phyloP scores from a whole-genome alignment of 2,113 vertebrate species.

The Mormyrus lacerda region DNA sequence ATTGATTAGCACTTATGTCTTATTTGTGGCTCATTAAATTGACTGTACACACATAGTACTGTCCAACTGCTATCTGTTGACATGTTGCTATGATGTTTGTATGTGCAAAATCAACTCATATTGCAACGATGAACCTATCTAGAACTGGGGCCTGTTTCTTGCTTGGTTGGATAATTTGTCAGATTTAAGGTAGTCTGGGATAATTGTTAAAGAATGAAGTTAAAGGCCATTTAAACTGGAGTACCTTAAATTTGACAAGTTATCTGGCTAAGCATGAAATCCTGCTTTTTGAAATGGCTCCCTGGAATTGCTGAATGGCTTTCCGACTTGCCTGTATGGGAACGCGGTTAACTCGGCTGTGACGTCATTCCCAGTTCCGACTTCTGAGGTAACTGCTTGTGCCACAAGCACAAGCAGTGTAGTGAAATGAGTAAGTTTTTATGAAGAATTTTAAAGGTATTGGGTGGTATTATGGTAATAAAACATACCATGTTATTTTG shows the following conservation, averaged over 20 bases:
- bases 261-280: not conserved
- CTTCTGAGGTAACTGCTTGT: too few relatives aligned
- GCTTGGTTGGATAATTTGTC: too few relatives aligned
- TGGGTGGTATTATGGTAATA: not conserved
- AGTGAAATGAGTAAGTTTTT: not conserved
- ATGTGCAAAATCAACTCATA: not conserved
- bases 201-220: not conserved
- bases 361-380: not conserved
- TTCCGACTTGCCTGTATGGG: not conserved
- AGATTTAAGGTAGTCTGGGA: too few relatives aligned
- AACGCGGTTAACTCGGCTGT: not conserved
- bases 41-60: not conserved
- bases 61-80: not conserved
- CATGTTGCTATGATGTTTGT: not conserved
- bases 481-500: not conserved
- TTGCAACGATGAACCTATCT: not conserved
- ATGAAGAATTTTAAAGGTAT: not conserved
- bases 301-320: not conserved
- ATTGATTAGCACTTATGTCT: not conserved
- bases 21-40: not conserved
- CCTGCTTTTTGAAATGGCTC: not conserved
- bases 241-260: not conserved
- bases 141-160: too few relatives aligned
- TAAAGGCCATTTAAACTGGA: not conserved
- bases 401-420: not conserved